Conservation (phyloP, 2,113 vertebrate genomes). For the human region GRCh38 chrX:47445501-47446000, state of each 20-base stretch:
- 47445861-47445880: background rate
- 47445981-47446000: background rate
- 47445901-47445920: constrained; percentile 17
- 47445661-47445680: background rate
- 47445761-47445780: background rate
- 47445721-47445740: background rate
- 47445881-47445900: constrained; percentile 19
- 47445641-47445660: background rate
- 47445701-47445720: constrained; percentile 33
- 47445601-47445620: constrained; percentile 7
- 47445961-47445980: background rate
- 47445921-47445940: background rate
- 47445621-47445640: background rate
- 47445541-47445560: background rate
- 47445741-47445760: background rate
- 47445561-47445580: background rate
- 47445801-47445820: background rate
- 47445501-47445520: constrained; percentile 29
- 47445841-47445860: constrained; percentile 35
- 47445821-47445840: constrained; percentile 6
- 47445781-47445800: constrained; percentile 20
- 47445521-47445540: background rate
- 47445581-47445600: background rate
- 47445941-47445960: background rate
- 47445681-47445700: constrained; percentile 21